These are phyloP conservation scores for Poecilus cupreus DNA, from an alignment of 2,888 invertebrate genomes.

Conservation along the genomic window DNA sequence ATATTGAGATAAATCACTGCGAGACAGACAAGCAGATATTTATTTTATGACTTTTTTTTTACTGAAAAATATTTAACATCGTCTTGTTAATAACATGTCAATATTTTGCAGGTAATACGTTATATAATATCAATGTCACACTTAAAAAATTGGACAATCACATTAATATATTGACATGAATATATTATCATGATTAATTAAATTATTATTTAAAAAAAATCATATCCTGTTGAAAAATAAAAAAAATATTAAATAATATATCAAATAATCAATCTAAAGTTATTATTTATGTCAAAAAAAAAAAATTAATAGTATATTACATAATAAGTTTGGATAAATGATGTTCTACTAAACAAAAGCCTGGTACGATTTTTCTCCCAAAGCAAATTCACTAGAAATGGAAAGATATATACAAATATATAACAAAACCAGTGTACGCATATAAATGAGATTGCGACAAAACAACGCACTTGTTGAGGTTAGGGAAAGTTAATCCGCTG, in stretches of 20 bases:
- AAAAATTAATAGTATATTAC: too few species aligned
- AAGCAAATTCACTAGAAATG: too few species aligned
- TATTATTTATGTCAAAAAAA: too few species aligned
- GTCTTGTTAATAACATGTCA: constrained; percentile 4
- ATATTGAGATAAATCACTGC: constrained; percentile 27
- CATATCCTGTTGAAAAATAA: too few species aligned
- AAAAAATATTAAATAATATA: too few species aligned
- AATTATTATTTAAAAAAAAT: too few species aligned
- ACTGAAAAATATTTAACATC: background rate
- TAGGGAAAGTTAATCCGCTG: constrained; percentile 24
- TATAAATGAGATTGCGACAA: background rate
- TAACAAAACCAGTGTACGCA: background rate
- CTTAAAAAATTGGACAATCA: constrained; percentile 13
- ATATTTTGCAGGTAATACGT: constrained; percentile 18
- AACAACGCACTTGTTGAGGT: constrained; percentile 15
- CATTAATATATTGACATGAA: too few species aligned
- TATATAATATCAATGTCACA: background rate
- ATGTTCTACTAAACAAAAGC: too few species aligned
- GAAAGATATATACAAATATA: background rate
- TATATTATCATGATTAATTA: too few species aligned
- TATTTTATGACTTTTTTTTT: constrained; percentile 9
- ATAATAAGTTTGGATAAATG: too few species aligned
- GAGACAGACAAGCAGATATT: background rate
- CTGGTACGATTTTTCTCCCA: too few species aligned
- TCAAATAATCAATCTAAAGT: too few species aligned